Conservation (phyloP, 2,888 invertebrate genomes). For the Cabera pusaria region DNA sequence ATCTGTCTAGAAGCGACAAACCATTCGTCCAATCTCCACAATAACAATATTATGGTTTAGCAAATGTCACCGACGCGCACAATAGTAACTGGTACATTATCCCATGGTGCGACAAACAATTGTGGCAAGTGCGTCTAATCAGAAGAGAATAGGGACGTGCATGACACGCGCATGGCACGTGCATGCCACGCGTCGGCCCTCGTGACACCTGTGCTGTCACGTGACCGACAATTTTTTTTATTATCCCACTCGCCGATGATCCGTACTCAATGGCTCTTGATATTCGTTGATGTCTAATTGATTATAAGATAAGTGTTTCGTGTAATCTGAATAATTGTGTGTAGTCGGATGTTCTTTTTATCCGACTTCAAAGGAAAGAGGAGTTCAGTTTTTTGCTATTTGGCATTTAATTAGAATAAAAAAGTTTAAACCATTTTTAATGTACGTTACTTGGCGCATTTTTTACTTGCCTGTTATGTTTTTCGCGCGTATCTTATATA, state of each 20-base stretch:
- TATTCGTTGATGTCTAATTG: slow-evolving; percentile 6
- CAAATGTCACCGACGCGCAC: slow-evolving; percentile 49
- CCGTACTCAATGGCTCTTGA: slow-evolving; percentile 27
- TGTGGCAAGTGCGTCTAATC: slow-evolving; percentile 74
- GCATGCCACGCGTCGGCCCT: slow-evolving; percentile 49
- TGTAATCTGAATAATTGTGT: slow-evolving; percentile 1
- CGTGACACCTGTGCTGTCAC: slow-evolving; percentile 31
- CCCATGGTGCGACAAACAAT: slow-evolving; percentile 58
- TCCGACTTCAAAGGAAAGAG: no score
- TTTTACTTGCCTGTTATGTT: no score
- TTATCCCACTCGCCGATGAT: no score
- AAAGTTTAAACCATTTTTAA: no score
- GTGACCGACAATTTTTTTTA: slow-evolving; percentile 1
- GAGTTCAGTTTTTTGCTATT: no score
- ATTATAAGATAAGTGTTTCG: slow-evolving; percentile 3
- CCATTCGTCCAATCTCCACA: slow-evolving; percentile 33
- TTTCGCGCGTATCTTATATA: no score
- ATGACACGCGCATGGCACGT: slow-evolving; percentile 47
- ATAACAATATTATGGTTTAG: slow-evolving; percentile 57
- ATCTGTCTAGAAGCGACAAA: slow-evolving; percentile 17
- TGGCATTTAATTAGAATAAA: no score
- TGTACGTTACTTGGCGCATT: no score
- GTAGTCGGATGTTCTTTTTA: no score
- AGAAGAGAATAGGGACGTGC: slow-evolving; percentile 21
- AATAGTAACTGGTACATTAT: slow-evolving; percentile 57